Evolutionary conservation across 2,888 invertebrate species (phyloP).

Genomic region (Aromia moschata): DNA sequence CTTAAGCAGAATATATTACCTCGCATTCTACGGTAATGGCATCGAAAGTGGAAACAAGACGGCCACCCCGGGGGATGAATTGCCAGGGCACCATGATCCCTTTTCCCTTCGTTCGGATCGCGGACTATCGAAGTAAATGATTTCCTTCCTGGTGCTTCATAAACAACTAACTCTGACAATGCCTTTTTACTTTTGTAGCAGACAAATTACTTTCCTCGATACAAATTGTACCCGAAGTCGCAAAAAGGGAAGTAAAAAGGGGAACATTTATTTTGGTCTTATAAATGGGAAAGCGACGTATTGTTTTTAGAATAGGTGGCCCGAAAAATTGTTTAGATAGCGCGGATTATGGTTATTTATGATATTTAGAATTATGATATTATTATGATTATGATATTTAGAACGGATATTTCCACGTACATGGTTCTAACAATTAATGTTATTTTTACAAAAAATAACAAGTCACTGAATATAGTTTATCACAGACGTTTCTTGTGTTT

Average conservation of each 20-base stretch:
- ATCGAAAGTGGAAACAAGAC: conserved; percentile 55
- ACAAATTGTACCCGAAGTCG: conserved; percentile 3
- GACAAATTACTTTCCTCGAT: conserved; percentile 5
- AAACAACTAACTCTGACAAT: conserved; percentile 23
- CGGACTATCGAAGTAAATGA: conserved; percentile 24
- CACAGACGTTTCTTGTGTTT: too few relatives aligned
- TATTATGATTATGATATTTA: too few relatives aligned
- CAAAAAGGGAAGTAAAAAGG: not conserved
- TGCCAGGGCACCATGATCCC: conserved; percentile 25
- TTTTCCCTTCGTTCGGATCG: conserved; percentile 6
- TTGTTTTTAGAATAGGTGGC: too few relatives aligned
- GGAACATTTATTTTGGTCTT: not conserved
- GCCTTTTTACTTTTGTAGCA: conserved; percentile 14
- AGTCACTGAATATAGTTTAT: too few relatives aligned
- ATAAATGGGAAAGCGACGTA: not conserved
- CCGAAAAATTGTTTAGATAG: too few relatives aligned
- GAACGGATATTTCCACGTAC: too few relatives aligned
- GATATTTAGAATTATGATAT: too few relatives aligned
- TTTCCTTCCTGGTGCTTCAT: conserved; percentile 25
- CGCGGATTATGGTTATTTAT: too few relatives aligned
- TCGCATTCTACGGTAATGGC: conserved; percentile 49
- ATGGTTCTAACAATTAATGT: too few relatives aligned
- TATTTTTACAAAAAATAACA: too few relatives aligned
- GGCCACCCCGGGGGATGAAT: conserved; percentile 46
- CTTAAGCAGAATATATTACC: conserved; percentile 44